Evolutionary conservation across 2,888 invertebrate genomes (phyloP), one percentile per base, ranked within the genome.

Genomic region (Apomyelois bistriatella): DNA sequence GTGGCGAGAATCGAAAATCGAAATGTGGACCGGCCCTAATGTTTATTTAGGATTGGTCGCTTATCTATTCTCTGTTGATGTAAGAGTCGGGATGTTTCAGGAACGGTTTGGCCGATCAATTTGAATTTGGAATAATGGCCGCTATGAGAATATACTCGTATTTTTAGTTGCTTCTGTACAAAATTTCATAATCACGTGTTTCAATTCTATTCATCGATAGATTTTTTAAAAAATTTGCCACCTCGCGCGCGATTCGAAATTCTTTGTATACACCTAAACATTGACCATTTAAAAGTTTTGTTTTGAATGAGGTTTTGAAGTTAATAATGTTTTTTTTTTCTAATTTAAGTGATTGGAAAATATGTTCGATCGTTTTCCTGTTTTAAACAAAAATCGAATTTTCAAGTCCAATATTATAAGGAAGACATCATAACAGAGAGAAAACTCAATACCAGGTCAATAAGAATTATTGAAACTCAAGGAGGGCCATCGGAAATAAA

Each of bases 1-100:
- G 89, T 90, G 88, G 87, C 82, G 58, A 79, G 83, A 84, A 87
- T 88, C 81, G 86, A 84, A 85, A 79, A 85, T 83, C 84, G 83
- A 85, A 88, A 82, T 79, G 82, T 76, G 81, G 77, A 79, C 78
- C 16, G 9, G 72, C 78, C 70, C 78, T 70, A 53, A 51, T 83
- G 85, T 87, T 89, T 86, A 74, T 73, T 89, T 89, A 89, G 90
- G 89, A 88, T 85, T 77, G 81, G 76, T 15, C 37, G 36, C 16
- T 40, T 42, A 42, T 35, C 36, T 43, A 43, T 52, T 52, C 49
- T 40, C 30, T 40, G 49, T 50, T 40, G 49, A 40, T 50, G 41
- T 40, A 22, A n/a, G 22, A 22, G 22, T 46, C n/a, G 32, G 32
- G 32, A 10, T 32, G 46, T 46, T 32, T 43, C 4, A 32, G 15